Evolutionary conservation across 2,113 vertebrate genomes (phyloP), one percentile per base, ranked within the genome.

Genomic region (Calyptommatus sinebrachiatus): DNA sequence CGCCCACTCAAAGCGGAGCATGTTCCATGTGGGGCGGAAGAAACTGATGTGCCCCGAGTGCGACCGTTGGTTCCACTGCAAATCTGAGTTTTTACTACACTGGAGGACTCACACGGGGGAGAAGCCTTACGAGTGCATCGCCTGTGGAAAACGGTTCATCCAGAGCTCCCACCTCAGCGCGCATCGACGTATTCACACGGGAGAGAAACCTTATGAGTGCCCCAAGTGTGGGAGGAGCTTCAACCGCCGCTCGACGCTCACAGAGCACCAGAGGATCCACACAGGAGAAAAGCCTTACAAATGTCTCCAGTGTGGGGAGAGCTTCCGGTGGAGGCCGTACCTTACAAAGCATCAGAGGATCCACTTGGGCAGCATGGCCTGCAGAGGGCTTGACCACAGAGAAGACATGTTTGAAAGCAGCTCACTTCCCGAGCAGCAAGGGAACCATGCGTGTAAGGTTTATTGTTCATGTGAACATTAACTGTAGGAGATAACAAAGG

Each of bases 21-120:
- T 78, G 71, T 69, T 78, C 68, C 71, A 46, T 28, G 70, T 78
- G 16, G 81, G 76, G 11, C 71, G 76, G 28, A 78, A 83, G 41
- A 78, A 68, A 24, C 50, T 61, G 0, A 81, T 76, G 79, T 94
- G 91, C 68, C 84, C 89, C 2, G 90, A 91, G 18, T 94, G 93
- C 57, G 91, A 92, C 80, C 91, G 93, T 82, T 90, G 91, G 84
- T 94, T 94, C 48, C 90, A 89, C 73, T 92, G 93, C 78, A 94
- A 92, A 60, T 91, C 92, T 9, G 91, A 92, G 48, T 91, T 94
- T 70, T 86, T 91, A 73, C 92, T 90, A 65, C 93, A 94, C 68
- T 90, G 91, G 82, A 80, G 93, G 85, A 94, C 89, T 3, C 91
- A 91, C 26, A 91, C 81, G 75, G 79, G 79, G 21, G 88, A 84